Percentiles rank a stretch among this genome's conserved stretches.
phyloP scores from a whole-genome alignment of 2,797 vertebrate species.

The Calcarius lapponicus region DNA sequence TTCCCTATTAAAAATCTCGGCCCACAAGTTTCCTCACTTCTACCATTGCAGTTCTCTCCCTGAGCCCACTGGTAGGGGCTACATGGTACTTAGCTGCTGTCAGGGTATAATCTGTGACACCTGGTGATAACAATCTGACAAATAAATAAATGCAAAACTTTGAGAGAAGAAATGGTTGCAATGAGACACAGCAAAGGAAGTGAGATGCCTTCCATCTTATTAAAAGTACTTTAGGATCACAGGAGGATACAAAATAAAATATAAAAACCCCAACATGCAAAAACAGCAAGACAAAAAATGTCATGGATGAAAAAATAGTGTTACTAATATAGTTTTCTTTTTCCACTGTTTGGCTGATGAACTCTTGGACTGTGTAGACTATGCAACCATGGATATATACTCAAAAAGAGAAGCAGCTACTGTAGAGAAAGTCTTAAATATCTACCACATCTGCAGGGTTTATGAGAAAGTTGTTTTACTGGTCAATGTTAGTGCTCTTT shows the following conservation, averaged over 20 bases:
- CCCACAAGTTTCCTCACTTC: fast-evolving
- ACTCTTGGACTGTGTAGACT: background rate
- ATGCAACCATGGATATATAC: background rate
- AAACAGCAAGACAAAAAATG: background rate
- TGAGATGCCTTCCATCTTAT: background rate
- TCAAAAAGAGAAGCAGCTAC: background rate
- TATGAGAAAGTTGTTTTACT: background rate
- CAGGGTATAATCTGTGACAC: background rate
- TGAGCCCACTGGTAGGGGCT: background rate
- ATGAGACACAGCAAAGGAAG: background rate
- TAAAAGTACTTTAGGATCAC: background rate
- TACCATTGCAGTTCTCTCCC: background rate
- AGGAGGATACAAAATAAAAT: background rate
- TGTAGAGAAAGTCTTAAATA: background rate
- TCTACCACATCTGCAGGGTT: background rate
- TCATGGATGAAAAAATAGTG: background rate
- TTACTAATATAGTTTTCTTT: background rate
- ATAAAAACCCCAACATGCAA: background rate
- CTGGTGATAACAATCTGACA: background rate
- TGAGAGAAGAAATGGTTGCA: background rate
- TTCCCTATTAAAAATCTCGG: background rate
- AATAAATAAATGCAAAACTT: background rate
- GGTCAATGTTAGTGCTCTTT: background rate
- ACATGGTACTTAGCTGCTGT: background rate
- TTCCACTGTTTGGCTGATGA: background rate